phyloP scores from a whole-genome alignment of 2,797 vertebrate species.

The Neosilurus mollespiculum region DNA sequence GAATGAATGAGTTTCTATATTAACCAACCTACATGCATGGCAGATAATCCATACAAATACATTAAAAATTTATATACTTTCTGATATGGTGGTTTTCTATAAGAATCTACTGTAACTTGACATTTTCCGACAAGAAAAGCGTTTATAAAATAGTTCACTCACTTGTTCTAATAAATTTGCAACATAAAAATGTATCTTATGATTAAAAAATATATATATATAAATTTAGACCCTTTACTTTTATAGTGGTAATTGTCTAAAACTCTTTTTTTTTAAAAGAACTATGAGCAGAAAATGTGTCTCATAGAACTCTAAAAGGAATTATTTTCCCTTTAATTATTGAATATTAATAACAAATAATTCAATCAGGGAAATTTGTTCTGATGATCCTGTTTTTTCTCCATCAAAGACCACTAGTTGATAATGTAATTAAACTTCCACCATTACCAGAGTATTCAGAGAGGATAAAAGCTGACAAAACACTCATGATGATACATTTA shows the following conservation, averaged over 20 bases:
- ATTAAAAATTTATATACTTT: not conserved
- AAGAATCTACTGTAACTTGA: not conserved
- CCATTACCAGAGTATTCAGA: not conserved
- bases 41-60: not conserved
- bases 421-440: conserved; percentile 4
- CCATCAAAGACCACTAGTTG: not conserved
- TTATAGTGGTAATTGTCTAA: not conserved
- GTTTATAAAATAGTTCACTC: not conserved
- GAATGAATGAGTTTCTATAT: not conserved
- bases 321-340: not conserved
- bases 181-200: not conserved
- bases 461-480: conserved; percentile 9
- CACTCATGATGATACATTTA: conserved; percentile 3
- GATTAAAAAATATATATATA: not conserved
- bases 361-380: not conserved
- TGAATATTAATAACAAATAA: not conserved
- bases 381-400: not conserved
- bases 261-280: not conserved
- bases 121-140: not conserved
- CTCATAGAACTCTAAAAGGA: not conserved
- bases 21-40: not conserved
- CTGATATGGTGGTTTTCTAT: not conserved
- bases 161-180: not conserved
- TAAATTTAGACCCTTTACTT: not conserved
- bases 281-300: not conserved